Conservation (phyloP, 2,113 vertebrate species). For the Ornithorhynchus anatinus region DNA sequence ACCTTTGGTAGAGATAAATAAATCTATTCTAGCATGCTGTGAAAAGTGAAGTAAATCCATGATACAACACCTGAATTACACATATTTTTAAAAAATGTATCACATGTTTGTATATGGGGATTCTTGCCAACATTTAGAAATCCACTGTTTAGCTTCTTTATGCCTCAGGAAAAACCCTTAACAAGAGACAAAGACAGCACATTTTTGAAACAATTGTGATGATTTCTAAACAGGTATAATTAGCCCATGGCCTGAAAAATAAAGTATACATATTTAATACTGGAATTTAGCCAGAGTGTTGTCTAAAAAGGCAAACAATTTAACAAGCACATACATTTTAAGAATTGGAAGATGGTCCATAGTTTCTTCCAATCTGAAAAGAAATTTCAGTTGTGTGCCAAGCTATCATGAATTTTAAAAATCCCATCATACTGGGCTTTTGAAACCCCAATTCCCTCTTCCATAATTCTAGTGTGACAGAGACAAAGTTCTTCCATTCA, state of each 20-base stretch:
- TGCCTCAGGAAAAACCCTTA: constrained; percentile 50
- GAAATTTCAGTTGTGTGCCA: constrained; percentile 25
- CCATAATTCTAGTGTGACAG: neutral
- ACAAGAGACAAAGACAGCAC: constrained; percentile 26
- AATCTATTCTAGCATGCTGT: accelerated
- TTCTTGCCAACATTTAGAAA: constrained; percentile 49
- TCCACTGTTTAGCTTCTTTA: constrained; percentile 43
- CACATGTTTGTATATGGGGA: neutral
- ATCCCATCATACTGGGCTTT: constrained; percentile 10
- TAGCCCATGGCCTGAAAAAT: constrained; percentile 56
- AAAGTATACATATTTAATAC: constrained; percentile 52
- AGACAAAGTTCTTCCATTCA: constrained; percentile 1
- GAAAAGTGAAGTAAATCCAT: neutral
- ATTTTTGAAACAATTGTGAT: constrained; percentile 40
- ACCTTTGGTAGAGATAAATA: neutral
- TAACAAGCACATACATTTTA: constrained; percentile 13
- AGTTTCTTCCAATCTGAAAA: constrained; percentile 9
- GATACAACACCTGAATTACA: accelerated
- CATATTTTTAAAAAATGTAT: neutral
- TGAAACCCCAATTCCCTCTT: constrained; percentile 31
- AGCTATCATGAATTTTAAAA: constrained; percentile 31
- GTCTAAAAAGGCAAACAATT: constrained; percentile 24
- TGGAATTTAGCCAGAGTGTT: constrained; percentile 28
- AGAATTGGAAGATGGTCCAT: neutral
- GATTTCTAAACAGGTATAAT: constrained; percentile 59